Evolutionary conservation across 1,140 invertebrate species (phyloP).

Genomic region (Drosophila parvula): DNA sequence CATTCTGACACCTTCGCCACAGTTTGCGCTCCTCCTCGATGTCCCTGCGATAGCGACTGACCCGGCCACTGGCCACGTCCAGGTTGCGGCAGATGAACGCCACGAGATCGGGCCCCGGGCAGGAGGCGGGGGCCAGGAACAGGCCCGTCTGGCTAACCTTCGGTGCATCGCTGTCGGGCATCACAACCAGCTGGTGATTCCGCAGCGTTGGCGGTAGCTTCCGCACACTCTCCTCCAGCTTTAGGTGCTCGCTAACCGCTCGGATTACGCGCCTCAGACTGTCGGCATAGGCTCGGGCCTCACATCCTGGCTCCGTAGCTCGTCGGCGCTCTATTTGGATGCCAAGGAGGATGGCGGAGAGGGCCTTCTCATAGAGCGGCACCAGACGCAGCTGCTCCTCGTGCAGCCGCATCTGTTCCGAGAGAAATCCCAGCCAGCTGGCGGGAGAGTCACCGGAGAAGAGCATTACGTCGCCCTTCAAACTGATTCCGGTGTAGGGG

Average conservation of each 20-base stretch:
- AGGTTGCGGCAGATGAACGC: conserved; percentile 92
- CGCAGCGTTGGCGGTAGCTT: conserved; percentile 89
- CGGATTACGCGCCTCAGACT: conserved; percentile 92
- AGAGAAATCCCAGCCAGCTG: conserved; percentile 94
- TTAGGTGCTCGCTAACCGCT: conserved; percentile 91
- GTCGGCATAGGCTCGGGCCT: conserved; percentile 90
- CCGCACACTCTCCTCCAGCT: conserved; percentile 77
- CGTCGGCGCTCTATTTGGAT: conserved; percentile 94
- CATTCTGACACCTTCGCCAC: conserved; percentile 87
- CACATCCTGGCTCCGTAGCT: conserved; percentile 92
- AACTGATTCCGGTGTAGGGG: conserved; percentile 92
- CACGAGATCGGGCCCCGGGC: conserved; percentile 92
- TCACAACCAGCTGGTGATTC: conserved; percentile 92
- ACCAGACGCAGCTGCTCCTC: conserved; percentile 89
- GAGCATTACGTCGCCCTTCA: conserved; percentile 93
- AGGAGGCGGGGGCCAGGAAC: conserved; percentile 94
- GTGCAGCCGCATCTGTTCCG: conserved; percentile 89
- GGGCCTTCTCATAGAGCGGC: conserved; percentile 91
- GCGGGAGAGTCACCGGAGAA: conserved; percentile 94
- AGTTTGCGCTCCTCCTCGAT: conserved; percentile 90
- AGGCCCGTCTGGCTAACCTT: conserved; percentile 96
- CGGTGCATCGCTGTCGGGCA: conserved; percentile 94
- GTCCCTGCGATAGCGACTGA: conserved; percentile 90
- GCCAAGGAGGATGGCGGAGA: conserved; percentile 90
- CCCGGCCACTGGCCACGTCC: conserved; percentile 88